These are phyloP conservation scores for Mobula hypostoma DNA, from an alignment of 2,113 vertebrate species.

Conservation along the genomic window DNA sequence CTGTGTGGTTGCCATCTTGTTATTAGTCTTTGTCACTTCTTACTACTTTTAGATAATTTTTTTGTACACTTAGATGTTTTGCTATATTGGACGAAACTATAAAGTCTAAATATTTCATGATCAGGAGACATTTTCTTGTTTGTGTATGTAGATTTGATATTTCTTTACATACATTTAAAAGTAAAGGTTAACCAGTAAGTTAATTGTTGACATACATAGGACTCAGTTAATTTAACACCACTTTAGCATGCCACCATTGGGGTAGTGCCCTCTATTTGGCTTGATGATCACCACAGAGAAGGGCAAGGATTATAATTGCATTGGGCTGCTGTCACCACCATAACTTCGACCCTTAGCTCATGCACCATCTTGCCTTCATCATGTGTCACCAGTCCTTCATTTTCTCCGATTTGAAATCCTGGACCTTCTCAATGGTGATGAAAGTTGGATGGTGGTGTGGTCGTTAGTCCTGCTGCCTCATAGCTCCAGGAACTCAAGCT, in stretches of 20 bases:
- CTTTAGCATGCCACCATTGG: not conserved
- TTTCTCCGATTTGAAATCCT: not conserved
- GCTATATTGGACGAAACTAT: not conserved
- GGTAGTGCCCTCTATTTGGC: not conserved
- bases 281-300: not conserved
- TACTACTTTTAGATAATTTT: not conserved
- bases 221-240: not conserved
- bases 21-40: not conserved
- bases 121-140: not conserved
- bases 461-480: too few species aligned
- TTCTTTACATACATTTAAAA: not conserved
- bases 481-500: too few species aligned
- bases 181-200: not conserved
- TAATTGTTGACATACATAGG: not conserved
- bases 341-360: not conserved
- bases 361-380: not conserved
- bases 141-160: not conserved
- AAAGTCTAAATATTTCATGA: not conserved
- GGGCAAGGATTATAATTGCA: not conserved
- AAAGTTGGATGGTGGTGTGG: not conserved
- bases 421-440: not conserved
- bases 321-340: not conserved
- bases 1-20: not conserved
- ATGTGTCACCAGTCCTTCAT: not conserved
- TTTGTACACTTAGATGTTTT: not conserved